Base-by-base conservation (phyloP, 2,888 invertebrate genomes). In the Tanypteryx hageni region DNA sequence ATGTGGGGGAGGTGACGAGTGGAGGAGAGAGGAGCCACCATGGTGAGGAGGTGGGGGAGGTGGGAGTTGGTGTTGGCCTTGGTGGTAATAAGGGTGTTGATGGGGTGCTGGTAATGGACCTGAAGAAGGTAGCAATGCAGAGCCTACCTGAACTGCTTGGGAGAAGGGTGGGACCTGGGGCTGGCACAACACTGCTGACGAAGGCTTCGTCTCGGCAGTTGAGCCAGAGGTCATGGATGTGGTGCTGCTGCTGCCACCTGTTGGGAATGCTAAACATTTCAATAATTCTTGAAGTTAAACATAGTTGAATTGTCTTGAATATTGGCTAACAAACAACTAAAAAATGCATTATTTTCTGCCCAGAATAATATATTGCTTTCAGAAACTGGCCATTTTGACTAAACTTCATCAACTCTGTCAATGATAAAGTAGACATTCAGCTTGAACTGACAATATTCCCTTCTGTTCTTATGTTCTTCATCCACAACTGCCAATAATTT, bases 191-290 rank as follows among this genome's bases (percentile, higher is more conserved):
- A 96, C 96, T 8, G 96, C 96, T 82, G 96, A 96, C 2, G 96
- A 96, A 5, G 96, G 96, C 94, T 96, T 96, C 0, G 96, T 96
- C 94, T 96, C 96, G 4, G 96, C 96, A 13, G 96, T 96, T 13
- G 96, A 96, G 93, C 96, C 96, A 94, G 94, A 94, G 61, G 95
- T 95, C 57, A 95, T 95, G 10, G 95, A 95, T 57, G 95, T 95
- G 92, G 95, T 95, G 93, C 95, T 95, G 92, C 95, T 95, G 93
- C 95, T 95, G 92, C 95, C 95, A 93, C 95, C 95, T 95, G 93
- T 76, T 93, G 92, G 59, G 92, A 83, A 92, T 61, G 86, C 59
- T 92, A 92, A 56, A 83, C 85, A 85, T 89, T 86, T 82, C 83
- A 83, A 92, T 92, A 59, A 92, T 82, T 81, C 59, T 59, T 27